Base-by-base conservation (phyloP, 92 coral and sea anemone genomes). In the Parazoanthus swiftii region DNA sequence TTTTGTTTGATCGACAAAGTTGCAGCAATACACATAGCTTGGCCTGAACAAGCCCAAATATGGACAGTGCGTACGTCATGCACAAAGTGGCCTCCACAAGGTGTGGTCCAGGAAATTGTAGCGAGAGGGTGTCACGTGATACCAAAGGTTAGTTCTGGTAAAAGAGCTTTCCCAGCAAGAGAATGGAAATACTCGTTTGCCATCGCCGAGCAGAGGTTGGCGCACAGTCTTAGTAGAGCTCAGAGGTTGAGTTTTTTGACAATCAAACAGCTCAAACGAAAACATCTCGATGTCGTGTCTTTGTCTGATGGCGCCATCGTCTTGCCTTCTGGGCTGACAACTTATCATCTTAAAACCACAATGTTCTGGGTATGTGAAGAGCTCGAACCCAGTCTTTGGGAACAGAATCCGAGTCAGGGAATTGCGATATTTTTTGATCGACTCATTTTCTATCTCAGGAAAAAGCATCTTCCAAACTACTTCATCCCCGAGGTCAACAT, bases 141-240 rank as follows among this genome's bases (percentile, higher is more conserved):
- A 74, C 91, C 91, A 26, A 89, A 89, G 80, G 23, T 29, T 48
- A 79, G 82, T 79, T 84, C 91, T 51, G 85, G 91, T 80, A 79
- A 89, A 74, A 59, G 68, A 65, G 85, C 84, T 70, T 78, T 80
- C 44, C 85, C 91, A 65, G 71, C 71, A 43, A 82, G 81, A 80
- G 84, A 89, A 66, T 89, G 91, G 91, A 89, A 85, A 81, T 89
- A 84, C 88, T 82, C 91, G 18, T 89, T 89, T 77, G 91, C 91
- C 35, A 70, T 84, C 77, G 89, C 91, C 36, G 91, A 89, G 85
- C 91, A 89, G 78, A 59, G 79, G 54, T 16, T 89, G 38, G 91
- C 91, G 21, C 91, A 65, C 85, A 82, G 78, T 66, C 65, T 89
- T 25, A 89, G 83, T 33, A 86, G 88, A 82, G 81, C 85, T 76